A percentile compares a stretch with the other conserved stretches of the same genome.
These are phyloP conservation scores for Andrena marginata DNA, from an alignment of 2,888 invertebrate genomes.

Conservation along the genomic window DNA sequence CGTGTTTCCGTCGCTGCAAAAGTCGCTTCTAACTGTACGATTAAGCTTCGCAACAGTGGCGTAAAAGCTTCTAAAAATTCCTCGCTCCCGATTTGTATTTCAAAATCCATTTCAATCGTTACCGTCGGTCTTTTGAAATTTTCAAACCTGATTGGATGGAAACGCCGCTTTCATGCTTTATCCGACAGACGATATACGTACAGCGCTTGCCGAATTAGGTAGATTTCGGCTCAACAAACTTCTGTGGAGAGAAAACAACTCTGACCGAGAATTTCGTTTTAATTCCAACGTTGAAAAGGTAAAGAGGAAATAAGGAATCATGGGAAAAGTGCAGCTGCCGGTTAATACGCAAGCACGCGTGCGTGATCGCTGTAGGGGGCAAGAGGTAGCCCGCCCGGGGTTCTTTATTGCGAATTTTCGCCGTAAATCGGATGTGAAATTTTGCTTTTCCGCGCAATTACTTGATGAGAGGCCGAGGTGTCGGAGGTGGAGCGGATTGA, in stretches of 20 bases:
- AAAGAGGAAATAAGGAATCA: neutral
- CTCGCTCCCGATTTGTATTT: neutral
- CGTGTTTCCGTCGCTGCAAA: neutral
- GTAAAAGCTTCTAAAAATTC: neutral
- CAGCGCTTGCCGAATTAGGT: neutral
- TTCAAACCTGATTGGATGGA: neutral
- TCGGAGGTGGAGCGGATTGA: conserved; percentile 21
- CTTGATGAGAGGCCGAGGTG: conserved; percentile 53
- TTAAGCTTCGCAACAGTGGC: neutral
- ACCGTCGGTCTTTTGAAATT: no score
- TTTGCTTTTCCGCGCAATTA: conserved; percentile 66
- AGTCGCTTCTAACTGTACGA: neutral
- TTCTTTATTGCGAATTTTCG: conserved; percentile 38
- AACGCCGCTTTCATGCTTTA: neutral
- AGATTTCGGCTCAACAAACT: no score
- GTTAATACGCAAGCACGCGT: neutral
- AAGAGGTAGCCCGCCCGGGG: neutral
- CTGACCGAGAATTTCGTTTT: neutral
- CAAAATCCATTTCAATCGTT: no score
- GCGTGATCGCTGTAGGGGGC: no score
- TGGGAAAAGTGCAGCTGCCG: neutral
- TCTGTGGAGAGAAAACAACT: neutral
- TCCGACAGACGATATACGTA: neutral
- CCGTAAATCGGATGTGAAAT: conserved; percentile 67
- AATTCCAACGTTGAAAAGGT: neutral